Percentiles rank a stretch among this genome's conserved stretches.
Conservation (phyloP, 2,113 vertebrate species). For the Cyprinodon brontotheroides region DNA sequence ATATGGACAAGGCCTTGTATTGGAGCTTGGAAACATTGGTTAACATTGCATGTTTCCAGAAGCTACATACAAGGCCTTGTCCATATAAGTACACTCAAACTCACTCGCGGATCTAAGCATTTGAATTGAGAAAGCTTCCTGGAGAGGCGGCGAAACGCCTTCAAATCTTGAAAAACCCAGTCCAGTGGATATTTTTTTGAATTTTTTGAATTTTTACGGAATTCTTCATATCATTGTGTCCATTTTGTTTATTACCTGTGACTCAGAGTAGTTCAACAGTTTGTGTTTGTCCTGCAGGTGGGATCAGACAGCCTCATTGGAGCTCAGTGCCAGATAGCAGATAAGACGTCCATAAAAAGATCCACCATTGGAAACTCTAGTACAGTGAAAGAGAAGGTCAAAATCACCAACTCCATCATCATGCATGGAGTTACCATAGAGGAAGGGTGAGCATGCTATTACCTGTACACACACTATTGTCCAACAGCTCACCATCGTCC, state of each 20-base stretch:
- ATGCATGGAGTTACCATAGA: slow-evolving; percentile 96
- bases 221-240: background rate
- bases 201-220: no score
- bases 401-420: slow-evolving; percentile 93
- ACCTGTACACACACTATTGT: slow-evolving; percentile 9
- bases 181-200: no score
- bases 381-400: slow-evolving; percentile 88
- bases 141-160: no score
- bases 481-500: background rate
- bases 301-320: slow-evolving; percentile 92
- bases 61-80: no score
- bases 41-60: no score
- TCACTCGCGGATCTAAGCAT: no score
- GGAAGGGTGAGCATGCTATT: slow-evolving; percentile 86
- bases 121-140: no score
- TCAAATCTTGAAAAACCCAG: no score
- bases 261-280: background rate
- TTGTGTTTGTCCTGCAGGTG: slow-evolving; percentile 76
- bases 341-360: slow-evolving; percentile 92
- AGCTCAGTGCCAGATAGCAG: slow-evolving; percentile 85
- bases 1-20: no score
- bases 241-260: background rate
- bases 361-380: slow-evolving; percentile 88
- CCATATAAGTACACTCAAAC: no score
- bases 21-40: no score